Evolutionary conservation across 2,888 invertebrate genomes (phyloP).

Genomic region (Andrena bicolor): DNA sequence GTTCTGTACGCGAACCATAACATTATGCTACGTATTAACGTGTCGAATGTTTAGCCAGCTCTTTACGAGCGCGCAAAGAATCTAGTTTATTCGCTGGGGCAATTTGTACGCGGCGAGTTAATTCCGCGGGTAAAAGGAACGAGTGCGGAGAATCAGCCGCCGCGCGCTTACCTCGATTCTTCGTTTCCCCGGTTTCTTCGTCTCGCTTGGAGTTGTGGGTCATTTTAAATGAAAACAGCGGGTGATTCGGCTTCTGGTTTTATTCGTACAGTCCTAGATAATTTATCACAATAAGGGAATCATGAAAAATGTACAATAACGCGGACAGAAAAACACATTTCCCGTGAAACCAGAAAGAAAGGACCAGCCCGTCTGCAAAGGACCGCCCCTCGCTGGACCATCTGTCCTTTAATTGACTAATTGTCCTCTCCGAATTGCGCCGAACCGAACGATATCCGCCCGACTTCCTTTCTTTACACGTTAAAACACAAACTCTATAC

Average conservation of each 20-base stretch:
- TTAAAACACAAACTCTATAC: conserved; percentile 71
- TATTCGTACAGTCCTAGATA: conserved; percentile 69
- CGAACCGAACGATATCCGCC: conserved; percentile 37
- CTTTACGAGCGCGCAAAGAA: conserved; percentile 8
- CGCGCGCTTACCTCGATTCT: background rate
- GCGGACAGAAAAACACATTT: conserved; percentile 56
- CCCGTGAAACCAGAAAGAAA: conserved; percentile 50
- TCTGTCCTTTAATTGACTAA: conserved; percentile 73
- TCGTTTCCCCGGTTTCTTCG: too few relatives aligned
- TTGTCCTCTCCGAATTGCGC: conserved; percentile 39
- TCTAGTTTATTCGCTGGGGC: background rate
- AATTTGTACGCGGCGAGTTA: background rate
- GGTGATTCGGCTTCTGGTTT: conserved; percentile 49
- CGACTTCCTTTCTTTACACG: conserved; percentile 63
- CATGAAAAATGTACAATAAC: conserved; percentile 63
- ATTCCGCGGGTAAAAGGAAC: background rate
- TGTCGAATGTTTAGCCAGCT: conserved; percentile 3
- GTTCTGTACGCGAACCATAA: conserved; percentile 8
- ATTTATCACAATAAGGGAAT: conserved; percentile 73
- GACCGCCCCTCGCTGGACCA: conserved; percentile 54
- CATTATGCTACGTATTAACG: conserved; percentile 8
- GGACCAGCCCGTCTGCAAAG: conserved; percentile 44
- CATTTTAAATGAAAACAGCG: conserved; percentile 28
- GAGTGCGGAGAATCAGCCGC: too few relatives aligned
- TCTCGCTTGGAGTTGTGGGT: background rate